Evolutionary conservation across 1,140 invertebrate species (phyloP), one percentile per base, ranked within the genome.

Genomic region (Brachionus manjavacas): DNA sequence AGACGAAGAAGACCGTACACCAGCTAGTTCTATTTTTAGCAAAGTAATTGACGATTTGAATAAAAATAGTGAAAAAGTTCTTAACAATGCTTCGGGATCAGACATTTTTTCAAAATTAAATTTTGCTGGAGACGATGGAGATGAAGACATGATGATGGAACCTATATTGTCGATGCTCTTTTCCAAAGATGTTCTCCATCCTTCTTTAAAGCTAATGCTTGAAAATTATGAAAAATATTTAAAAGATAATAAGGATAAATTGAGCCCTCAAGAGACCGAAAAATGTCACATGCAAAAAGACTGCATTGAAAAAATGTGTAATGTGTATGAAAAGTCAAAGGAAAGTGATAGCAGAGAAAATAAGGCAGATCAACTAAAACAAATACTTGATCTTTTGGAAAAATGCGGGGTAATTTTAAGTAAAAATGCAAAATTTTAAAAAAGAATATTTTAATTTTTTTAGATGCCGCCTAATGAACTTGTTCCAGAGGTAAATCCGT

Each of bases 191-290:
- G 41, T 81, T 35, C 28, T 81, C 4, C 43, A 81, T 81, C 79
- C 79, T 23, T 81, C 79, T 20, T 39, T 81, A 16, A 81, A 81
- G 11, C 43, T 81, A 46, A 81, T 81, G 79, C 39, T 3, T n/a
- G 79, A 81, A 31, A 81, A 81, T 68, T 81, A 64, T 68, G 52
- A 60, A 4, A 81, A 81, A 35, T 68, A 81, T 81, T 64, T 81
- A 46, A 43, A 16, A 12, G 79, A 81, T 31, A 81, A 81, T 0
- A 60, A 46, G 39, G 23, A 25, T 43, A 64, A 16, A 25, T 25
- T 81, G 31, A 60, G 16, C n/a, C 8, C 9, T 1, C 9, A 64
- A 4, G 79, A 81, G 9, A 64, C 39, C 8, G 41, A 68, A 12
- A 81, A 81, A 28, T 81, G 49, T 14, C 6, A 39, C 14, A 25